phyloP scores from a whole-genome alignment of 1,140 invertebrate genomes.

The Drosophila ambigua region DNA sequence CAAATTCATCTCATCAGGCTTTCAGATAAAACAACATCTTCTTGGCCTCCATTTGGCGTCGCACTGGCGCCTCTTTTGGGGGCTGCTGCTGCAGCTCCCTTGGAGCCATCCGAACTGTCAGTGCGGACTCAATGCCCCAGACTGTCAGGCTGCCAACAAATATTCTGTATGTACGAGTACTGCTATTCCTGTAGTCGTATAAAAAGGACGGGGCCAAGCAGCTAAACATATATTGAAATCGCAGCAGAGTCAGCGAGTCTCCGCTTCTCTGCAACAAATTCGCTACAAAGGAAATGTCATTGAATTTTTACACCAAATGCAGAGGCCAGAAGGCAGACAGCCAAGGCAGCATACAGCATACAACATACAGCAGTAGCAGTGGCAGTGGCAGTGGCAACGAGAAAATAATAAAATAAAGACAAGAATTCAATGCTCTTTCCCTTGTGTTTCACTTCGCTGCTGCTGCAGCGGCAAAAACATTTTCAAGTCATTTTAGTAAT shows the following conservation, averaged over 20 bases:
- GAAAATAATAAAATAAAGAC: slow-evolving; percentile 39
- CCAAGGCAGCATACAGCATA: too few species aligned
- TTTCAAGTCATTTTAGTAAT: slow-evolving; percentile 67
- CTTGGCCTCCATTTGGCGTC: slow-evolving; percentile 49
- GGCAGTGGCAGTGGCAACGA: slow-evolving; percentile 2
- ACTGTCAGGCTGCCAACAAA: slow-evolving; percentile 65
- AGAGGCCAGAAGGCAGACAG: not conserved
- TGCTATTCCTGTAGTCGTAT: not conserved
- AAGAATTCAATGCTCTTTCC: slow-evolving; percentile 18
- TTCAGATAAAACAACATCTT: slow-evolving; percentile 19
- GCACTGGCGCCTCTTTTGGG: slow-evolving; percentile 48
- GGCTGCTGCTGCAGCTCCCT: slow-evolving; percentile 23
- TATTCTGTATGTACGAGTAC: too few species aligned
- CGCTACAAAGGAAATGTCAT: slow-evolving; percentile 51
- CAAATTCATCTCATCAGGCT: slow-evolving; percentile 17
- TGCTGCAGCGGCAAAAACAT: slow-evolving; percentile 20
- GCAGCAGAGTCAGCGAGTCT: slow-evolving; percentile 7
- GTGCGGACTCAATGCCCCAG: slow-evolving; percentile 52
- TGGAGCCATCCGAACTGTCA: slow-evolving; percentile 50
- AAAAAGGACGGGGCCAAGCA: slow-evolving; percentile 46
- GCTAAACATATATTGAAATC: slow-evolving; percentile 46
- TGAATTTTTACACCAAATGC: slow-evolving; percentile 52
- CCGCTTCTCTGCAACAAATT: slow-evolving; percentile 9
- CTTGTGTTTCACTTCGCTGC: slow-evolving; percentile 26
- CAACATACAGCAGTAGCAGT: slow-evolving; percentile 2